Conservation (phyloP, 2,113 vertebrate genomes). For the Semicossyphus pulcher region DNA sequence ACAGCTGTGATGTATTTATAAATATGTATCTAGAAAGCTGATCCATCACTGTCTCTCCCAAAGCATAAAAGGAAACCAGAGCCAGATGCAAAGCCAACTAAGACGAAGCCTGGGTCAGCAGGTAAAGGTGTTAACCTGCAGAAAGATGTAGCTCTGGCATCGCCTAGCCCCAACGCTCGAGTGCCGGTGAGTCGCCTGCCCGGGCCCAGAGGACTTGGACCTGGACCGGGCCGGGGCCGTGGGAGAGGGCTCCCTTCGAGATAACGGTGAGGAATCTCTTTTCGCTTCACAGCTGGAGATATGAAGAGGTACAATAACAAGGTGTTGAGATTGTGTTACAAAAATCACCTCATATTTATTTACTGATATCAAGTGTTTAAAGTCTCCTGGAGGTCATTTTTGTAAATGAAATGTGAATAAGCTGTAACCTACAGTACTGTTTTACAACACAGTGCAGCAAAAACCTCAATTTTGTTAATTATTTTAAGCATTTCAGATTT, state of each 20-base stretch:
- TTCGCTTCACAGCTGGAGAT: slow-evolving; percentile 1
- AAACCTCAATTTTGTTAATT: background rate
- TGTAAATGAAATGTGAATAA: background rate
- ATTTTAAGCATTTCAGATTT: background rate
- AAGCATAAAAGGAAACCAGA: slow-evolving; percentile 75
- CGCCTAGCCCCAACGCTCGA: slow-evolving; percentile 64
- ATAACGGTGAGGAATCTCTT: slow-evolving; percentile 37
- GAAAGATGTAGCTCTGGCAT: slow-evolving; percentile 78
- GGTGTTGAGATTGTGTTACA: no score
- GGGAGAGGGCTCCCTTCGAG: slow-evolving; percentile 69
- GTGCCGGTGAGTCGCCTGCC: slow-evolving; percentile 74
- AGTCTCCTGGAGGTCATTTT: background rate
- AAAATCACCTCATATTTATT: no score
- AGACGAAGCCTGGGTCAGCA: slow-evolving; percentile 73
- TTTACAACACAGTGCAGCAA: background rate
- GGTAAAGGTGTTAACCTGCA: slow-evolving; percentile 67
- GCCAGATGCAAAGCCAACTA: slow-evolving; percentile 71
- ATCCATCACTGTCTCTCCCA: background rate
- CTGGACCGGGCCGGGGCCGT: slow-evolving; percentile 54
- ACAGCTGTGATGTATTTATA: background rate
- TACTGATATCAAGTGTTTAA: background rate
- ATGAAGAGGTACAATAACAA: no score
- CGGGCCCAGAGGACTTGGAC: slow-evolving; percentile 40
- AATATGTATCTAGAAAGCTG: background rate
- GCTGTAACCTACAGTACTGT: background rate